phyloP scores from a whole-genome alignment of 2,888 invertebrate genomes.

The Pimpla rufipes region DNA sequence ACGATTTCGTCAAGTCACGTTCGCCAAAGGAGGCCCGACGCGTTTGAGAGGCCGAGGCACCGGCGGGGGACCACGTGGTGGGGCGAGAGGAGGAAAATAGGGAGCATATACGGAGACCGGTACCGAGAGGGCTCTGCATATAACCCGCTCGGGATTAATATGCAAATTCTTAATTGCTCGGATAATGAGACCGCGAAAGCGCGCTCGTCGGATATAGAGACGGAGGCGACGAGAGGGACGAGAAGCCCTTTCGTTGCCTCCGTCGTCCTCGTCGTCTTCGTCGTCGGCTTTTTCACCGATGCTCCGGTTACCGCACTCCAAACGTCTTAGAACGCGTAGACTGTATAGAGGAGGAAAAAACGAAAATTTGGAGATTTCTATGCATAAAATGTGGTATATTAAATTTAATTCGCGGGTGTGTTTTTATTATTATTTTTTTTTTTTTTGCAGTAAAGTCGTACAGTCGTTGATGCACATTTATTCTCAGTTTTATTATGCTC shows the following conservation, averaged over 20 bases:
- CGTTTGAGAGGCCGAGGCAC: not conserved
- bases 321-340: not conserved
- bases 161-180: constrained; percentile 78
- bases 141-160: constrained; percentile 72
- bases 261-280: constrained; percentile 8
- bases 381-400: too few species aligned
- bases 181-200: constrained; percentile 73
- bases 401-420: too few species aligned
- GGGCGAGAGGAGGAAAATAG: not conserved
- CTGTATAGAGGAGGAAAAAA: not conserved
- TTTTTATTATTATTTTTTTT: too few species aligned
- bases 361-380: too few species aligned
- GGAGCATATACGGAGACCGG: constrained; percentile 5
- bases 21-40: constrained; percentile 52
- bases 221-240: not conserved
- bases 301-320: not conserved
- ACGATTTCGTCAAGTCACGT: constrained; percentile 75
- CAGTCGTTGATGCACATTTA: too few species aligned
- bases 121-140: not conserved
- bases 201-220: constrained; percentile 24
- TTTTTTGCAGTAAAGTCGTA: too few species aligned
- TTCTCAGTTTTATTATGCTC: too few species aligned
- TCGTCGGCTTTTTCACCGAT: not conserved
- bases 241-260: not conserved
- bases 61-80: too few species aligned